Evolutionary conservation across 53 echinoderm and acorn worm species (phyloP).

Genomic region (Stichopus horrens): DNA sequence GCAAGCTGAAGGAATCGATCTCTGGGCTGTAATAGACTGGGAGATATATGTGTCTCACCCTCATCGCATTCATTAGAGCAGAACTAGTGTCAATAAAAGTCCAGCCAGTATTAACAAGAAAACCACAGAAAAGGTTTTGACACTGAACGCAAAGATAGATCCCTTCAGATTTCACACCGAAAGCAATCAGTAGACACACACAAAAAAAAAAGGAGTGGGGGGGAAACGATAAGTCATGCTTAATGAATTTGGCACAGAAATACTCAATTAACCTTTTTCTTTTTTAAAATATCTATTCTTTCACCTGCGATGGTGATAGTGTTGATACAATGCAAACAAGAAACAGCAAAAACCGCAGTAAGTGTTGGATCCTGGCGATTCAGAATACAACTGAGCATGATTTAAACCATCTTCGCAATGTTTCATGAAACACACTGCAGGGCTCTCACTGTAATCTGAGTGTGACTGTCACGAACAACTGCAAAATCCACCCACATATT

Average conservation of each 20-base stretch:
- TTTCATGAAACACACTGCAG: too few relatives aligned
- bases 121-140: not conserved
- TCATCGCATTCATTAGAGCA: slow-evolving; percentile 27
- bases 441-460: too few relatives aligned
- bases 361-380: too few relatives aligned
- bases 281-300: not conserved
- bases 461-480: too few relatives aligned
- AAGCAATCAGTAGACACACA: not conserved
- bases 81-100: slow-evolving; percentile 7
- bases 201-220: not conserved
- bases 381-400: too few relatives aligned
- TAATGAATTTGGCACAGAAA: not conserved
- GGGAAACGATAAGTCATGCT: not conserved
- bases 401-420: too few relatives aligned
- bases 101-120: not conserved
- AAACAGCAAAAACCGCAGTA: too few relatives aligned
- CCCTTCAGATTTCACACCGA: slow-evolving; percentile 16
- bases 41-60: slow-evolving; percentile 26
- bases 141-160: slow-evolving; percentile 7
- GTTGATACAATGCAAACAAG: too few relatives aligned
- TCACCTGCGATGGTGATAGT: not conserved
- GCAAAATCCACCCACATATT: too few relatives aligned
- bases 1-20: slow-evolving; percentile 39
- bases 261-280: not conserved
- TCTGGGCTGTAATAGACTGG: not conserved